Base-by-base conservation (phyloP, 1,140 invertebrate species). In the Homalodisca vitripennis region DNA sequence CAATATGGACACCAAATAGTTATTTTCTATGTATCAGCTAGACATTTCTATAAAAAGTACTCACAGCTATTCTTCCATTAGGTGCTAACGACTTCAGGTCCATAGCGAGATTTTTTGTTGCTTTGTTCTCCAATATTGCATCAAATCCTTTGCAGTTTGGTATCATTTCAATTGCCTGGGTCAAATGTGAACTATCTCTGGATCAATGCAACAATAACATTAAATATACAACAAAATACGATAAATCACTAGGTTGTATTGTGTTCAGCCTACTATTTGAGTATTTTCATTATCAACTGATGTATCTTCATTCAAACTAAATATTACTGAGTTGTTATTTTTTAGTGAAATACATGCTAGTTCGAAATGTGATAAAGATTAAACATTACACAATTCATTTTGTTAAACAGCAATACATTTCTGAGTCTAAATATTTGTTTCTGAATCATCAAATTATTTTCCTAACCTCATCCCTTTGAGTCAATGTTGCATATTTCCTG, bases 91-190 rank as follows among this genome's bases (percentile, higher is more conserved):
- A 67, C n/a, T 76, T 75, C 1, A 86, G 73, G 74, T 87, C 86
- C 20, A 78, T 78, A 13, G 77, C 77, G 13, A 87, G 74, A 73
- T 86, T 88, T 2, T 82, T 77, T 75, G 87, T 84, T 2, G 86
- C 84, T 53, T 84, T 74, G 81, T 86, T 87, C 76, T 88, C 86
- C 10, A 87, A 69, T 32, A 88, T 84, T 17, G 86, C 73, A 74
- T 88, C 81, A 71, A 86, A 81, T 3, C 84, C 84, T 69, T n/a
- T n/a, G n/a, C 77, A 72, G 30, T 75, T 75, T 30, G 75, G 75
- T 48, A 75, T 74, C 32, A 75, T 72, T 70, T 77, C 71, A 24
- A 73, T 67, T 30, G 73, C 75, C 48, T 74, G 68, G 60, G 78
- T 76, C 26, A 80, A 67, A 68, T 80, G 79, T 0, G 74, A 71